A percentile compares a stretch with the other conserved stretches of the same genome.
phyloP scores from a whole-genome alignment of 2,888 invertebrate species.

The Lithophane ornitopus region DNA sequence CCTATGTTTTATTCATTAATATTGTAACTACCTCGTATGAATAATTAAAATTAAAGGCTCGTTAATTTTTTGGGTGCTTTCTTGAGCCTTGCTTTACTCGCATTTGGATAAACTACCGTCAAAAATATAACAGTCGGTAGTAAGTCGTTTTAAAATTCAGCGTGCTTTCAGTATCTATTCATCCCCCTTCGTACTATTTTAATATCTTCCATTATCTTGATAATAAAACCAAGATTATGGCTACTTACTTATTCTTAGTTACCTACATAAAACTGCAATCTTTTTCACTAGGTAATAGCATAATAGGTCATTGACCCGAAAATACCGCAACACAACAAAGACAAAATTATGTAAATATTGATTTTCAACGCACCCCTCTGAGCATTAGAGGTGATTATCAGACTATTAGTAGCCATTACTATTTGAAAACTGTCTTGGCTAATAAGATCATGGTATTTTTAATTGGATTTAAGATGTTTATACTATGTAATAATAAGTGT shows the following conservation, averaged over 20 bases:
- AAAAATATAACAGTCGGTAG: not conserved
- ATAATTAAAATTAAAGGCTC: conserved; percentile 9
- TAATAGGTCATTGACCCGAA: conserved; percentile 61
- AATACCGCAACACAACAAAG: conserved; percentile 64
- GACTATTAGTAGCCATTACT: not conserved
- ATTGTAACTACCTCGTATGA: not conserved
- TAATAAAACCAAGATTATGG: not conserved
- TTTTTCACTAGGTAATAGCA: conserved; percentile 34
- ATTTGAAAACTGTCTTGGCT: not conserved
- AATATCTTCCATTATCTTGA: not conserved
- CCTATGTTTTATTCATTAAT: conserved; percentile 24
- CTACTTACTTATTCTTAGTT: not conserved
- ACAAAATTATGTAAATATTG: conserved; percentile 62
- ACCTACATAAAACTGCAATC: conserved; percentile 18
- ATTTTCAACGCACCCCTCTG: conserved; percentile 52
- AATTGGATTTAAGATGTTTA: conserved; percentile 41
- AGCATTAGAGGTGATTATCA: conserved; percentile 2
- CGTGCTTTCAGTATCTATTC: not conserved
- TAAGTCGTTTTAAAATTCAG: not conserved
- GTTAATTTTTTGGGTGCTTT: conserved; percentile 13
- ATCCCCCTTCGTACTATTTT: not conserved
- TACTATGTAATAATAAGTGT: conserved; percentile 30
- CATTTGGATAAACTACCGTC: not conserved
- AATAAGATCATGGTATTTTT: conserved; percentile 32
- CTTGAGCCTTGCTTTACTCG: not conserved